These are phyloP conservation scores for Diarsia mendica DNA, from an alignment of 2,888 invertebrate species.

Conservation along the genomic window DNA sequence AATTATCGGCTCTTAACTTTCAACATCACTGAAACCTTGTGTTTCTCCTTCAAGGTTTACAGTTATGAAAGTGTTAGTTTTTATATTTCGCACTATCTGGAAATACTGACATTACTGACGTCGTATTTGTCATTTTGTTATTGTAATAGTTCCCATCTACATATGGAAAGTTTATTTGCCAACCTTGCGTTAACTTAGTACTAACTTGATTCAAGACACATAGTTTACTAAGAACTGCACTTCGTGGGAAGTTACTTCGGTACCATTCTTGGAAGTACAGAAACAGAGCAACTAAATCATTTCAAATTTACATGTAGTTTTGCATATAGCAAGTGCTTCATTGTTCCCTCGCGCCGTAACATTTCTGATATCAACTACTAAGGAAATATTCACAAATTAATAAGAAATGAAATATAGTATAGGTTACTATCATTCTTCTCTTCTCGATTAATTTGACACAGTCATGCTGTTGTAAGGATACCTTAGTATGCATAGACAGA, in stretches of 20 bases:
- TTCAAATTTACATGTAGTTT: constrained; percentile 16
- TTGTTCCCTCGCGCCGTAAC: not conserved
- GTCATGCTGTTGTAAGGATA: not conserved
- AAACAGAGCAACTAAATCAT: constrained; percentile 22
- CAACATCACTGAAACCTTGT: constrained; percentile 33
- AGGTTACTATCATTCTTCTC: no score
- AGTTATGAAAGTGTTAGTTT: constrained; percentile 3
- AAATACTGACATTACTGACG: not conserved
- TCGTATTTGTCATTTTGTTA: constrained; percentile 16
- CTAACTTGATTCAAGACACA: constrained; percentile 36
- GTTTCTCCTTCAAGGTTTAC: constrained; percentile 15
- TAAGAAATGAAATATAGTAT: not conserved
- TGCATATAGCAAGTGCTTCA: constrained; percentile 13
- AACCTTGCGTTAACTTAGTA: constrained; percentile 19
- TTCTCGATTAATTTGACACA: no score
- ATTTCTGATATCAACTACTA: no score
- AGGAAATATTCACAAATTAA: not conserved
- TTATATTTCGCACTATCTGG: constrained; percentile 5
- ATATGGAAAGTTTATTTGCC: constrained; percentile 7
- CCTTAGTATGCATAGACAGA: not conserved
- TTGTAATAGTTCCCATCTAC: not conserved
- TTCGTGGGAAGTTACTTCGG: constrained; percentile 13
- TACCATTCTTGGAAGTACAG: constrained; percentile 5
- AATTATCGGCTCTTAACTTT: constrained; percentile 44
- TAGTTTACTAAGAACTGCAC: constrained; percentile 32